Conservation (phyloP, 1,140 invertebrate genomes). For the Aphelenchoides avenae region DNA sequence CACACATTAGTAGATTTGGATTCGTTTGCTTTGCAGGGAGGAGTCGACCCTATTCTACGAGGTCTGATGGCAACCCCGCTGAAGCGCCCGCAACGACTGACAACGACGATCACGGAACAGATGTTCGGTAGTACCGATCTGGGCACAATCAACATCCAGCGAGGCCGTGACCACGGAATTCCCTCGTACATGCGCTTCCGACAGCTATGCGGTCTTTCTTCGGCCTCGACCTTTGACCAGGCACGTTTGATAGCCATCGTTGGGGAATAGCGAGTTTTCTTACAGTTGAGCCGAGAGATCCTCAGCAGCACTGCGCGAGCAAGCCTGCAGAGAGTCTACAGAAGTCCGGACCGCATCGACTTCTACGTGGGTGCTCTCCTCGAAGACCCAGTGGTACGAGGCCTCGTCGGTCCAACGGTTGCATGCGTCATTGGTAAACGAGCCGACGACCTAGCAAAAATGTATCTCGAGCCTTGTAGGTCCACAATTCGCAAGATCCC, state of each 20-base stretch:
- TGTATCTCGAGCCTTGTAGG: no score
- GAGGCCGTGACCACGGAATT: slow-evolving; percentile 61
- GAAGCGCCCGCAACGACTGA: slow-evolving; percentile 55
- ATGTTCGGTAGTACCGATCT: slow-evolving; percentile 61
- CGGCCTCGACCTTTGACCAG: slow-evolving; percentile 69
- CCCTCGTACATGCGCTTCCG: slow-evolving; percentile 73
- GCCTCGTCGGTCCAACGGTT: slow-evolving; percentile 70
- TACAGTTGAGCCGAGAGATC: slow-evolving; percentile 54
- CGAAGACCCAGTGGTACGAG: slow-evolving; percentile 55
- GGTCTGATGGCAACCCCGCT: slow-evolving; percentile 53
- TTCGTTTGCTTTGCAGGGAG: slow-evolving; percentile 44
- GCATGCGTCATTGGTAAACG: no score
- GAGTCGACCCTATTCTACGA: slow-evolving; percentile 53
- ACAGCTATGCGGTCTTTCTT: slow-evolving; percentile 70
- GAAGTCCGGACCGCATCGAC: slow-evolving; percentile 49
- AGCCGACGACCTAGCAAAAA: no score
- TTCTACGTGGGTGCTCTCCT: slow-evolving; percentile 56
- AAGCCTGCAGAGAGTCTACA: slow-evolving; percentile 48
- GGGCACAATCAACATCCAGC: slow-evolving; percentile 61
- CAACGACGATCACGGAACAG: slow-evolving; percentile 53
- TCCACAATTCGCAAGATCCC: slow-evolving; percentile 75
- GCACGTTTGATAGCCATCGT: slow-evolving; percentile 7
- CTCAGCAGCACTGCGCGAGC: slow-evolving; percentile 35
- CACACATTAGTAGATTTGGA: no score
- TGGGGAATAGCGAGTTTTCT: no score